These are phyloP conservation scores for Dicerorhinus sumatrensis DNA, from an alignment of 2,113 vertebrate genomes.

Conservation along the genomic window DNA sequence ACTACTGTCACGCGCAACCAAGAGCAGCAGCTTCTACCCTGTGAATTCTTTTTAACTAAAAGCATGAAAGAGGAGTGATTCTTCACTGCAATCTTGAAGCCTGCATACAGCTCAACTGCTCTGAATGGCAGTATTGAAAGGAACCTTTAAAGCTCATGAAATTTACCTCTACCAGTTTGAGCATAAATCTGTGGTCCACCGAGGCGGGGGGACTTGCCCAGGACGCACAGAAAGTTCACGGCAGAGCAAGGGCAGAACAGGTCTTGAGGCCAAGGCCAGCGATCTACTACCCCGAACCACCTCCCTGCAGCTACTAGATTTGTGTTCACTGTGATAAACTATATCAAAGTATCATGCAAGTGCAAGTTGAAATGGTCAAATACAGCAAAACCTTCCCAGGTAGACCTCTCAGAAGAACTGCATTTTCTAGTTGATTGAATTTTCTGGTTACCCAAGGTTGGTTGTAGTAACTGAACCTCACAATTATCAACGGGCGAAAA, in stretches of 20 bases:
- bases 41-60: background rate
- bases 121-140: background rate
- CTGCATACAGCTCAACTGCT: background rate
- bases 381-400: slow-evolving; percentile 29
- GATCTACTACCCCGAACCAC: background rate
- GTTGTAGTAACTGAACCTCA: slow-evolving; percentile 23
- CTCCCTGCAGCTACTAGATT: background rate
- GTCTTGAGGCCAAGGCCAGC: background rate
- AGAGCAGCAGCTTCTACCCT: background rate
- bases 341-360: background rate
- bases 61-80: background rate
- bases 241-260: background rate
- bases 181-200: background rate
- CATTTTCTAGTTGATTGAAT: background rate
- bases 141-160: background rate
- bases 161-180: background rate
- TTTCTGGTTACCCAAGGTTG: slow-evolving; percentile 22
- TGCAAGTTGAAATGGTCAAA: background rate
- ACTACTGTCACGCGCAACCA: background rate
- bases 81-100: background rate
- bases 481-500: background rate
- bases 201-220: background rate
- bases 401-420: slow-evolving; percentile 1
- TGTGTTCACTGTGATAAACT: slow-evolving; percentile 21
- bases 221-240: background rate